Evolutionary conservation across 2,797 vertebrate genomes (phyloP), one percentile per base, ranked within the genome.

Genomic region (Onychomys torridus): DNA sequence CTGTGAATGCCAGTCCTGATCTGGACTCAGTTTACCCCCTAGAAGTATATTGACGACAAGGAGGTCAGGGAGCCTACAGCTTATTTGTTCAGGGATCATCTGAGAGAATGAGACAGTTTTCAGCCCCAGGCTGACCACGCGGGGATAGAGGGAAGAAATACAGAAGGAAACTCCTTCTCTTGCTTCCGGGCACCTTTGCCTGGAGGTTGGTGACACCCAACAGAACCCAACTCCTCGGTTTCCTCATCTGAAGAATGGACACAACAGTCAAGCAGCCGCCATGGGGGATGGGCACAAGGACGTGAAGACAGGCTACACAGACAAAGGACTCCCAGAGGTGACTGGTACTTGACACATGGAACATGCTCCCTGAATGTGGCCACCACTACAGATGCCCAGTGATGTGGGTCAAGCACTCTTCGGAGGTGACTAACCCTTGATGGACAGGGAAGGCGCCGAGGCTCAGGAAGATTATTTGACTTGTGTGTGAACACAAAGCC

Each of bases 221-320:
- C 63, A 57, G 69, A n/a, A 61, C n/a, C 63, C 9, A 57, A 19
- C 40, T 46, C 25, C 57, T 34, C 67, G 43, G 55, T 49, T 21
- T 78, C 59, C 59, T 65, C 43, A 61, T 52, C 37, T 55, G 88
- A 37, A 52, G 75, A 67, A 37, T 4, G 43, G 34, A 10, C 11
- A 8, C 0, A 61, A n/a, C 61, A 9, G 1, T 9, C 4, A 59
- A 17, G 76, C 46, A 46, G 82, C 19, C 52, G 2, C 17, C 0
- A 2, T 19, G 25, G 69, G 10, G 79, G n/a, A 11, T 13, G 23
- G 55, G 11, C 1, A 0, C 61, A 52, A 46, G 77, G 91, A 23
- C 7, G 3, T 78, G 14, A 40, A 9, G 89, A 43, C n/a, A 37
- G 59, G 11, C 0, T 25, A 32, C 1, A 16, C 2, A 0, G 0